Conservation (phyloP, 2,797 vertebrate genomes). For the Pangasius krempfi region DNA sequence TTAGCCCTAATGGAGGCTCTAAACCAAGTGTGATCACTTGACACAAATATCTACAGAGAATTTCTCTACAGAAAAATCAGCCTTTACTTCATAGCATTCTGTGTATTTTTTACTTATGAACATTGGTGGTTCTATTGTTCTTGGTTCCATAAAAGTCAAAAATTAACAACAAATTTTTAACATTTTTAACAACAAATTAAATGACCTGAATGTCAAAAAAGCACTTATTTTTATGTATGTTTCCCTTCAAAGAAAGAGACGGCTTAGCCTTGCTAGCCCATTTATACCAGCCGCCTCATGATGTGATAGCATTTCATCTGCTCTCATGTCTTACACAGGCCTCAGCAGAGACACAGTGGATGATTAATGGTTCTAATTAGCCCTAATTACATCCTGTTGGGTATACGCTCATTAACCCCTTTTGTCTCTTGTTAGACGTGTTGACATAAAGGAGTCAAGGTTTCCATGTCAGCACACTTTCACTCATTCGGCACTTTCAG, state of each 20-base stretch:
- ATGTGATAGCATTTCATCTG: conserved; percentile 5
- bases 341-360: conserved; percentile 39
- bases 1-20: background rate
- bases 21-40: background rate
- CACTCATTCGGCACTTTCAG: conserved; percentile 7
- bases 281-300: background rate
- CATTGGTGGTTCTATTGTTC: background rate
- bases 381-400: conserved; percentile 52
- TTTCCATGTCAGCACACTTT: conserved; percentile 47
- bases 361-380: conserved; percentile 58
- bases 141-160: background rate
- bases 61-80: background rate
- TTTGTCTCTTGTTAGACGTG: conserved; percentile 51
- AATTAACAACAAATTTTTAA: too few species aligned
- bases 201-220: background rate
- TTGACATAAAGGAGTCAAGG: conserved; percentile 56
- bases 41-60: background rate
- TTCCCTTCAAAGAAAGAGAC: background rate
- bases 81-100: background rate
- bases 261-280: background rate
- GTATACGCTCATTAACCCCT: conserved; percentile 49
- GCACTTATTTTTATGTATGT: background rate
- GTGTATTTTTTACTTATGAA: background rate
- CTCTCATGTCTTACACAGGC: background rate
- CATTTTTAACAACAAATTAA: background rate